Evolutionary conservation across 1,140 invertebrate genomes (phyloP).

Genomic region (Spodoptera litura): DNA sequence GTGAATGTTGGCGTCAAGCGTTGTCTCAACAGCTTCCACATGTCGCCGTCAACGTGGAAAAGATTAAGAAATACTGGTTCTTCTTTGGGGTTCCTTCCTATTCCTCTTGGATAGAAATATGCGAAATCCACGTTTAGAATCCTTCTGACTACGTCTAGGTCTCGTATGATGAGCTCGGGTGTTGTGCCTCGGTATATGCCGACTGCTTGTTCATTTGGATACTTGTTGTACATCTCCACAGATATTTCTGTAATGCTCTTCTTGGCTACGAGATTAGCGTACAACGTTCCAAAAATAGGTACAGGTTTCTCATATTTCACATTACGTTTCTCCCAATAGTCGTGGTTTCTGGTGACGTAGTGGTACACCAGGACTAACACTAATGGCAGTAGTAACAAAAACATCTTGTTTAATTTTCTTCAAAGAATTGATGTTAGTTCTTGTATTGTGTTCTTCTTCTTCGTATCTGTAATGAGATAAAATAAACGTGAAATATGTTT

Average conservation of each 20-base stretch:
- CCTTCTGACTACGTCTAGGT: constrained; percentile 60
- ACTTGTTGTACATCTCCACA: constrained; percentile 69
- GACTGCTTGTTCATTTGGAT: constrained; percentile 67
- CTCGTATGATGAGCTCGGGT: constrained; percentile 64
- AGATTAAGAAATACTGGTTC: constrained; percentile 71
- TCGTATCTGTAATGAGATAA: too few species aligned
- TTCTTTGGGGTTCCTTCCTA: constrained; percentile 71
- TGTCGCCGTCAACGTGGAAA: constrained; percentile 77
- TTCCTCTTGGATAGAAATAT: constrained; percentile 64
- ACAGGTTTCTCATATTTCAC: constrained; percentile 66
- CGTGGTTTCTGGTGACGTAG: constrained; percentile 63
- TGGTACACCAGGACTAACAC: constrained; percentile 55
- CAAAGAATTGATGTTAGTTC: background rate
- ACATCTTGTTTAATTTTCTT: constrained; percentile 52
- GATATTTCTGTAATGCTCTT: constrained; percentile 60
- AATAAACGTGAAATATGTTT: background rate
- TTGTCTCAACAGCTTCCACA: constrained; percentile 87
- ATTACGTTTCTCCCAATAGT: constrained; percentile 71
- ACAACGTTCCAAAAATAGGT: constrained; percentile 69
- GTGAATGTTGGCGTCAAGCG: constrained; percentile 88
- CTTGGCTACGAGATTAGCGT: constrained; percentile 55
- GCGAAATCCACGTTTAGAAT: constrained; percentile 68
- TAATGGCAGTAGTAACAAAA: constrained; percentile 52
- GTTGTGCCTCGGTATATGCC: constrained; percentile 67
- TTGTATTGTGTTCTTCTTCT: too few species aligned